Conservation (phyloP, 2,113 vertebrate genomes). For the Monopterus albus region DNA sequence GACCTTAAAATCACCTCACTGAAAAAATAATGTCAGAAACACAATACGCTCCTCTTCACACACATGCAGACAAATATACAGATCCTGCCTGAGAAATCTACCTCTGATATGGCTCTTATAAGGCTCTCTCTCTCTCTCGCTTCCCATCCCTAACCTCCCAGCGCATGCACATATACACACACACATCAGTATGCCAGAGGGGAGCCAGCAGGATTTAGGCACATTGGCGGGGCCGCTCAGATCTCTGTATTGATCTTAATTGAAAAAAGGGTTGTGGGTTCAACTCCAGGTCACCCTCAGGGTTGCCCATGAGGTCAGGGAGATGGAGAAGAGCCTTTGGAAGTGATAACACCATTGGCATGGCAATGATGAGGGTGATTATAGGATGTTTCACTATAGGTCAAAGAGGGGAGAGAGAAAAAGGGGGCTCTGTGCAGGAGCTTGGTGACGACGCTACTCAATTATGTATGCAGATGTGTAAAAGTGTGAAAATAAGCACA, state of each 20-base stretch:
- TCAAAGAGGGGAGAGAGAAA: conserved; percentile 56
- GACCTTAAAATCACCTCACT: conserved; percentile 45
- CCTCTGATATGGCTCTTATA: conserved; percentile 21
- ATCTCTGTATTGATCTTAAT: conserved; percentile 77
- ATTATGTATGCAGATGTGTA: conserved; percentile 40
- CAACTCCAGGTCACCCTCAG: conserved; percentile 75
- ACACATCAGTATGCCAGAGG: conserved; percentile 72
- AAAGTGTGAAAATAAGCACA: conserved; percentile 9
- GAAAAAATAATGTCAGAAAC: not conserved
- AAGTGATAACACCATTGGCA: conserved; percentile 69
- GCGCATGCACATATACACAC: conserved; percentile 40
- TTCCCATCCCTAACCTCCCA: conserved; percentile 21
- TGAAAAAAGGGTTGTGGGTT: conserved; percentile 75
- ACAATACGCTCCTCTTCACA: not conserved
- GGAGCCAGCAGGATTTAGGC: conserved; percentile 69
- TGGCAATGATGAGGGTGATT: conserved; percentile 76
- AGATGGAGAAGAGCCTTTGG: conserved; percentile 67
- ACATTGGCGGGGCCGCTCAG: conserved; percentile 65
- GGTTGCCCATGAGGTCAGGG: conserved; percentile 69
- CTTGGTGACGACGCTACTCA: conserved; percentile 41
- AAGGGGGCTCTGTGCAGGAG: conserved; percentile 23
- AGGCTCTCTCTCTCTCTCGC: conserved; percentile 19
- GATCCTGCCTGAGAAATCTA: conserved; percentile 34
- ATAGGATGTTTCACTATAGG: conserved; percentile 70
- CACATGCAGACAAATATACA: not conserved